Conservation (phyloP, 2,797 vertebrate species). For the Steatocranus sp. region DNA sequence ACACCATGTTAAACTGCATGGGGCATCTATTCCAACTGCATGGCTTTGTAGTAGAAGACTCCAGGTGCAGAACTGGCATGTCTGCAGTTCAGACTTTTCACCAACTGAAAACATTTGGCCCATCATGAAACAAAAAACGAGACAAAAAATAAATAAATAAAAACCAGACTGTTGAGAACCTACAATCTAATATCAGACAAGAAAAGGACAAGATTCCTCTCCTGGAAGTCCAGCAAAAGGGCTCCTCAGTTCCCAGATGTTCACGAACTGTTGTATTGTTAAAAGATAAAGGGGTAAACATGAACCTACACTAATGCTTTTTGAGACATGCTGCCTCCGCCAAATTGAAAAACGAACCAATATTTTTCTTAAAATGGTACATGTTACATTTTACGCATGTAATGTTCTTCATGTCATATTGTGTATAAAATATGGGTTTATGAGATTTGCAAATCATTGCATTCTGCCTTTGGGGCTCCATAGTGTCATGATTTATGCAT, state of each 20-base stretch:
- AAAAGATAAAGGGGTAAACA: background rate
- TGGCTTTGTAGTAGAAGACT: no score
- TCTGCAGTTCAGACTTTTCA: background rate
- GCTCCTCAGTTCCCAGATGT: background rate
- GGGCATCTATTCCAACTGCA: no score
- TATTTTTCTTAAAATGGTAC: background rate
- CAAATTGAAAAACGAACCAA: background rate
- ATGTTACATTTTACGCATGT: background rate
- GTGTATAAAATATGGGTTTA: background rate
- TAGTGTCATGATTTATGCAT: background rate
- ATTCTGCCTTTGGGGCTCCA: background rate
- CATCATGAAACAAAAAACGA: background rate
- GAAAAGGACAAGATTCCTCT: background rate
- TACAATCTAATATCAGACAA: background rate
- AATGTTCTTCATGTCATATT: background rate
- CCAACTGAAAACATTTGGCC: background rate
- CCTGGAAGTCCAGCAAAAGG: background rate
- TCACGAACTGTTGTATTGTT: background rate
- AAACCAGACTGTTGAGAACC: background rate
- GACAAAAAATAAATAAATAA: background rate
- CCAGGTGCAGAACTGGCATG: no score
- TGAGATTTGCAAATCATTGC: background rate
- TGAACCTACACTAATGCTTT: background rate
- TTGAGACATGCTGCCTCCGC: background rate
- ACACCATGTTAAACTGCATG: no score